Base-by-base conservation (phyloP, 2,797 vertebrate species). In the Leuciscus waleckii region DNA sequence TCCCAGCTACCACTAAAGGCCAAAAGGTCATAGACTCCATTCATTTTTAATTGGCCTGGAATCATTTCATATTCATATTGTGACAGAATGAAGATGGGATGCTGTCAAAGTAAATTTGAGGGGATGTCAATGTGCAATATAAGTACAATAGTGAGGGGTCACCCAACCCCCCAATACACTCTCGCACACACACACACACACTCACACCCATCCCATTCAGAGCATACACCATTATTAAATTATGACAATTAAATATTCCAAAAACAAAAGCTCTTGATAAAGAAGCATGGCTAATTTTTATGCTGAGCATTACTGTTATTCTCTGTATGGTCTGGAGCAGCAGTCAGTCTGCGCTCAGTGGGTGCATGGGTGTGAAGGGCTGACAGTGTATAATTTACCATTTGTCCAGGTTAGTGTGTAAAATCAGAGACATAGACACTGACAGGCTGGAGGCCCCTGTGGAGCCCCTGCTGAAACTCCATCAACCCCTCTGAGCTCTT, bases 41-140 rank as follows among this genome's bases (percentile, higher is more conserved):
- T 85, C 90, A 91, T 54, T 81, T 86, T 80, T 88, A 88, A 89
- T 88, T 86, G 88, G 84, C 79, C 49, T 39, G 79, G 51, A 86
- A 82, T 82, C 35, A 85, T 85, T 85, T 86, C 54, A 76, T 74
- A 77, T 88, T 89, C 82, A 75, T 78, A 83, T 75, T 83, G 71
- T 86, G 88, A 86, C 88, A 83, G 86, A 85, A 89, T 76, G 63
- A 82, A 88, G 86, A 82, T 85, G 79, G 73, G 51, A 51, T 80
- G 67, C 75, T 86, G 85, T 88, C 86, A 87, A 84, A 85, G 83
- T 73, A 84, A 81, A 81, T 87, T 88, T 87, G 83, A 56, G 58
- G 13, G 5, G 29, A 83, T 79, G 78, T 70, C 78, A 86, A 63
- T 67, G 84, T 61, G 67, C 61, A 86, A 54, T 35, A 67, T 39